Evolutionary conservation across 2,113 vertebrate species (phyloP).

Genomic region (Himantopus leucocephalus): DNA sequence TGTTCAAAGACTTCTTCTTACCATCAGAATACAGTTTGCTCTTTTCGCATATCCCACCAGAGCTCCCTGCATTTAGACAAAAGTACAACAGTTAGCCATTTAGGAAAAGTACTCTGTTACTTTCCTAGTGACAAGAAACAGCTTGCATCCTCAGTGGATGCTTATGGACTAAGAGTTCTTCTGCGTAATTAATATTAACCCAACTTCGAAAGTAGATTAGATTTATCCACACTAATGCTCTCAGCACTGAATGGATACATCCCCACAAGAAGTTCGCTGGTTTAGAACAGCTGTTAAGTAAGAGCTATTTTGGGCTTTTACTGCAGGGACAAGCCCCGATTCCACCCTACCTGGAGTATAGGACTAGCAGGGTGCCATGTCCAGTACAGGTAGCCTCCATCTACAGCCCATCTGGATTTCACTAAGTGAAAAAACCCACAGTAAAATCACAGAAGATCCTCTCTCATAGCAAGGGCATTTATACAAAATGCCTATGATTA

Average conservation of each 20-base stretch:
- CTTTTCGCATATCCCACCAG: slow-evolving; percentile 96
- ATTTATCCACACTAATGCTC: not conserved
- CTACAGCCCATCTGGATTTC: not conserved
- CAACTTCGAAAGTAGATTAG: not conserved
- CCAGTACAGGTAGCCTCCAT: not conserved
- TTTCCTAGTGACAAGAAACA: not conserved
- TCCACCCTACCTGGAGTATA: not conserved
- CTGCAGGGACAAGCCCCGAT: not conserved
- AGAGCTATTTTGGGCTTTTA: not conserved
- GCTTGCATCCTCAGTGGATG: not conserved
- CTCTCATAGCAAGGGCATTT: not conserved
- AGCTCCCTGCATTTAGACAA: slow-evolving; percentile 82
- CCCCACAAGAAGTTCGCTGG: not conserved
- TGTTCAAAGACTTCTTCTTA: slow-evolving; percentile 96
- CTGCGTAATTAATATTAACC: not conserved
- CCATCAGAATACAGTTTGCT: slow-evolving; percentile 92
- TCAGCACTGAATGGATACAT: not conserved
- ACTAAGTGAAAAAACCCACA: accelerated
- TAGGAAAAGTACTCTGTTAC: not conserved
- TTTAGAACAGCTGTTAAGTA: not conserved
- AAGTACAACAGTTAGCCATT: not conserved
- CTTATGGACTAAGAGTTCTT: not conserved
- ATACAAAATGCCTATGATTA: not conserved
- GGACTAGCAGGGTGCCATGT: not conserved
- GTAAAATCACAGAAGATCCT: not conserved